These are phyloP conservation scores for Passer domesticus DNA, from an alignment of 2,113 vertebrate species.

Conservation along the genomic window DNA sequence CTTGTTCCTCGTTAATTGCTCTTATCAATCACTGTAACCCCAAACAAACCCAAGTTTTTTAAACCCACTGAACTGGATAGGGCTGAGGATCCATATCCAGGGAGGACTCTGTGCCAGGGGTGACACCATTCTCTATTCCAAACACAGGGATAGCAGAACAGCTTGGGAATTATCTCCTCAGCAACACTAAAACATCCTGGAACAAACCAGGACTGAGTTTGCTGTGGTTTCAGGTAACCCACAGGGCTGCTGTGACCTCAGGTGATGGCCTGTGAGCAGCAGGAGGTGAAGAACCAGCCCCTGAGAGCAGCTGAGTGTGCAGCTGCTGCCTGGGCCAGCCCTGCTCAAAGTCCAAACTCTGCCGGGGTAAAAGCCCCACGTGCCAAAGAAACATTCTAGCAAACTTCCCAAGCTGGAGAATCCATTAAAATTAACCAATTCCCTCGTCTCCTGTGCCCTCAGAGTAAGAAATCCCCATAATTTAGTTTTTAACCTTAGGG, in stretches of 20 bases:
- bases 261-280: neutral
- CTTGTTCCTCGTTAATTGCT: neutral
- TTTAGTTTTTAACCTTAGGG: neutral
- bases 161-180: neutral
- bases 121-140: neutral
- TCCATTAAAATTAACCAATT: neutral
- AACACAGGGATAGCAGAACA: neutral
- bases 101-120: neutral
- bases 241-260: neutral
- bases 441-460: neutral
- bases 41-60: neutral
- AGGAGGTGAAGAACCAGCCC: neutral
- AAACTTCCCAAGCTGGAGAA: neutral
- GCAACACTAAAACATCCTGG: fast-evolving
- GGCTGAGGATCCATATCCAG: neutral
- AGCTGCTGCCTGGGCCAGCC: neutral
- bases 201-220: fast-evolving
- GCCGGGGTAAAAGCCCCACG: neutral
- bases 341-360: neutral
- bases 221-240: neutral
- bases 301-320: neutral
- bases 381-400: neutral
- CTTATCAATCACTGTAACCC: neutral
- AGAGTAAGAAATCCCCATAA: neutral
- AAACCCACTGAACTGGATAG: neutral